Evolutionary conservation across 1,140 invertebrate species (phyloP), one percentile per base, ranked within the genome.

Genomic region (Lepidurus couesii): DNA sequence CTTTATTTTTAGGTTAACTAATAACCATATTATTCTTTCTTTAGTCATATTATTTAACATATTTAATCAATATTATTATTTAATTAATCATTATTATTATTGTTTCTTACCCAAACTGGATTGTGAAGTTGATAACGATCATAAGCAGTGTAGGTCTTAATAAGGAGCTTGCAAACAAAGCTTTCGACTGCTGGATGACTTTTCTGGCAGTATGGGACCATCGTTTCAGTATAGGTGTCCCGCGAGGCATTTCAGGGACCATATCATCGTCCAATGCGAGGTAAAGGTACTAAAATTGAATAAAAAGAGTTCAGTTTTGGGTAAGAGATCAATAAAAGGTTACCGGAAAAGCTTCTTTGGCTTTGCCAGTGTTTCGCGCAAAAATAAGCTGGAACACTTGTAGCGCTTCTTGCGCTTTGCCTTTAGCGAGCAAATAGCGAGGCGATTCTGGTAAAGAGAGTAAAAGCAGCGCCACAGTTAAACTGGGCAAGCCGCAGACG

Each of bases 91-190:
- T 65, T 65, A 47, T 47, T 65, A 65, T 1, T 26, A 79, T 16
- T 45, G 42, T 73, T 26, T 21, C 86, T 86, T 83, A 90, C 88
- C 91, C 93, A 85, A 95, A 94, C 86, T 94, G 93, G 85, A 95
- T 94, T 80, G 92, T 93, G 83, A 95, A 92, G 83, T 94, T 95
- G 82, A 95, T 94, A 75, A 90, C 90, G 80, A 95, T 93, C 44
- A 92, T 94, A 82, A 94, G 92, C 75, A 91, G 81, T 34, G 92
- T 95, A 84, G 93, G 94, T 81, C 91, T 90, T 73, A 94, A 85
- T 79, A 94, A 93, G 43, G 92, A 92, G 77, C 90, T 88, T 44
- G 91, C 86, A 82, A 95, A 95, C 73, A 94, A 85, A 82, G 91
- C 89, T 84, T 91, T 92, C 84, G 92, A 94, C 84, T 95, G 93